Evolutionary conservation across 2,113 vertebrate species (phyloP).

Genomic region (Rhynchomys soricoides): DNA sequence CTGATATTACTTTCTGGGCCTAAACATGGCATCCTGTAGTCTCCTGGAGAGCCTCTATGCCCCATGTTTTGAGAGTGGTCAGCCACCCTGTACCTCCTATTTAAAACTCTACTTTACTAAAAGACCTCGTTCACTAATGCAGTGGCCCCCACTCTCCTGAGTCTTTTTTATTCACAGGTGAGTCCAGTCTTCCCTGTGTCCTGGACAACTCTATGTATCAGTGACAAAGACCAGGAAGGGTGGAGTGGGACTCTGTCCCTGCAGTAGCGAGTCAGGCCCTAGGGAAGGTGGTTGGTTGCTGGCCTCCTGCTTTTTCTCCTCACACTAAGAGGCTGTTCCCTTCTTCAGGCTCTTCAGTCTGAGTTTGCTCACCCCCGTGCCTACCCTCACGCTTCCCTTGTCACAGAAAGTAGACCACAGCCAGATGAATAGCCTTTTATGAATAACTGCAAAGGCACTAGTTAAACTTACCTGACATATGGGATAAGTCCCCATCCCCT

Average conservation of each 20-base stretch:
- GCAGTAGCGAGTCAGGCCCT: not conserved
- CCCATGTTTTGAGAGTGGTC: not conserved
- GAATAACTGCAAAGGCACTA: not conserved
- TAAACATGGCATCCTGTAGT: not conserved
- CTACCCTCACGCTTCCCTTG: not conserved
- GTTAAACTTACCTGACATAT: not conserved
- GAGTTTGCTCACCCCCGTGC: not conserved
- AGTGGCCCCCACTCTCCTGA: accelerated
- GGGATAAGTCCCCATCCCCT: accelerated
- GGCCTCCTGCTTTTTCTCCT: not conserved
- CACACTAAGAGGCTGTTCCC: accelerated
- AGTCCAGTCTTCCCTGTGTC: not conserved
- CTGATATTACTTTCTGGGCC: not conserved
- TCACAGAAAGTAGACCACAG: not conserved
- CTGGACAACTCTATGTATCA: not conserved
- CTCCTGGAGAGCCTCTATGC: not conserved
- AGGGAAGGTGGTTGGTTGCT: not conserved
- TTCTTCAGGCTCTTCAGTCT: not conserved
- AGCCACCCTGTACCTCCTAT: not conserved
- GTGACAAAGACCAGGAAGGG: not conserved
- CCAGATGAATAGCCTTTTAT: not conserved
- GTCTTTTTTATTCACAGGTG: not conserved
- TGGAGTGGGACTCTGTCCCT: not conserved
- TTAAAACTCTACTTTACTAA: not conserved
- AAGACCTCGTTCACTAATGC: not conserved